Conservation (phyloP, 2,113 vertebrate species). For the Parotia lawesii region DNA sequence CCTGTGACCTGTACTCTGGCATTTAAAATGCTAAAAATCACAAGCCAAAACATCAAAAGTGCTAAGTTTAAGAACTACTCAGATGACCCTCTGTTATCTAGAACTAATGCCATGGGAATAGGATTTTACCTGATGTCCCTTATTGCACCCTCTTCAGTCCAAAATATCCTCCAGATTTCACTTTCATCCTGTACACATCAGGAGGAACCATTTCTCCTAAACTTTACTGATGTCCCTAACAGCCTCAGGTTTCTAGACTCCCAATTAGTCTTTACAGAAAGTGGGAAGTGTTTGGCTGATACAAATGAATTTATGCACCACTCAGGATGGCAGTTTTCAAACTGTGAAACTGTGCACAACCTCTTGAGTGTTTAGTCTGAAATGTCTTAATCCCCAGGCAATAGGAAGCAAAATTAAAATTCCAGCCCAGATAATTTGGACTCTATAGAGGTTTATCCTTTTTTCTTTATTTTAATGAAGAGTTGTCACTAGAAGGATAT, state of each 20-base stretch:
- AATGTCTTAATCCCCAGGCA: not conserved
- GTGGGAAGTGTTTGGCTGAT: fast-evolving
- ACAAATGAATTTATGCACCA: not conserved
- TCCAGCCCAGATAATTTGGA: not conserved
- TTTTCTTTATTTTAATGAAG: not conserved
- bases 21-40: not conserved
- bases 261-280: not conserved
- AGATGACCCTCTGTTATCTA: not conserved
- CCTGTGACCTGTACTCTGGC: not conserved
- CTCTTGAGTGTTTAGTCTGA: not conserved
- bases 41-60: not conserved
- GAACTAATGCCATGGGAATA: not conserved
- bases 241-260: not conserved
- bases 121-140: not conserved
- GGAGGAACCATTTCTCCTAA: not conserved
- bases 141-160: not conserved
- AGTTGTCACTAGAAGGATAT: not conserved
- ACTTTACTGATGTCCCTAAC: not conserved
- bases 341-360: not conserved
- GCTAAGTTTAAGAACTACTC: not conserved
- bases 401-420: slow-evolving; percentile 4
- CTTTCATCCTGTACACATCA: fast-evolving
- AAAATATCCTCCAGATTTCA: not conserved
- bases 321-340: not conserved
- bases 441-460: not conserved